Percentiles rank a stretch among this genome's conserved stretches.
Evolutionary conservation across 2,888 invertebrate genomes (phyloP).

Genomic region (Mythimna loreyi): DNA sequence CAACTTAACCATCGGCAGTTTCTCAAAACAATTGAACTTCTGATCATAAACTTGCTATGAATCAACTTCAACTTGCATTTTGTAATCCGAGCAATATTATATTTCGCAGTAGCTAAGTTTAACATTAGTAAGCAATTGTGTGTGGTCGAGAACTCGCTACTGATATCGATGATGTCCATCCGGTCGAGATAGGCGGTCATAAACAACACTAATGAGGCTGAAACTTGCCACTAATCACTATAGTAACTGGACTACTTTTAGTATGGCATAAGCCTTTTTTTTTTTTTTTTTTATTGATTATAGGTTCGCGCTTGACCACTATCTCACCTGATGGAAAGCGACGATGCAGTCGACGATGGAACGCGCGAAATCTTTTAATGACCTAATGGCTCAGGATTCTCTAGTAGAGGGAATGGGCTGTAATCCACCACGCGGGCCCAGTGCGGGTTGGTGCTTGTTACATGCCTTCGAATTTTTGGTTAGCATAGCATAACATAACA

Average conservation of each 20-base stretch:
- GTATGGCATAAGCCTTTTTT: too few species aligned
- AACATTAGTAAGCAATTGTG: slow-evolving; percentile 49
- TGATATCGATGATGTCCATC: slow-evolving; percentile 53
- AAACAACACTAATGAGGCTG: slow-evolving; percentile 7
- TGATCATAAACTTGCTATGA: slow-evolving; percentile 7
- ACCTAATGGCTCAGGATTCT: too few species aligned
- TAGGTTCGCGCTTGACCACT: too few species aligned
- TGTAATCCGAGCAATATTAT: slow-evolving; percentile 52
- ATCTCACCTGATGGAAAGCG: too few species aligned
- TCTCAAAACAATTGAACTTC: slow-evolving; percentile 32
- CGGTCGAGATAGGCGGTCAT: slow-evolving; percentile 53
- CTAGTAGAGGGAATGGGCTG: too few species aligned
- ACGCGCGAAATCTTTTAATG: too few species aligned
- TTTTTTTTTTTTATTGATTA: too few species aligned
- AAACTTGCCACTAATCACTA: not conserved
- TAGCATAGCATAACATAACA: too few species aligned
- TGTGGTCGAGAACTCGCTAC: slow-evolving; percentile 48
- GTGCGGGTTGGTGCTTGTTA: too few species aligned
- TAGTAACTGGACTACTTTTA: not conserved
- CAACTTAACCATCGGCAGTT: not conserved
- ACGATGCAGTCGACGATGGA: too few species aligned
- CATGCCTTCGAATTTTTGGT: too few species aligned
- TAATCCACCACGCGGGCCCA: too few species aligned
- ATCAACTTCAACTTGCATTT: not conserved
- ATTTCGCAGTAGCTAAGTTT: slow-evolving; percentile 47